Conservation (phyloP, 2,113 vertebrate species). For the Pachyramphus minor region DNA sequence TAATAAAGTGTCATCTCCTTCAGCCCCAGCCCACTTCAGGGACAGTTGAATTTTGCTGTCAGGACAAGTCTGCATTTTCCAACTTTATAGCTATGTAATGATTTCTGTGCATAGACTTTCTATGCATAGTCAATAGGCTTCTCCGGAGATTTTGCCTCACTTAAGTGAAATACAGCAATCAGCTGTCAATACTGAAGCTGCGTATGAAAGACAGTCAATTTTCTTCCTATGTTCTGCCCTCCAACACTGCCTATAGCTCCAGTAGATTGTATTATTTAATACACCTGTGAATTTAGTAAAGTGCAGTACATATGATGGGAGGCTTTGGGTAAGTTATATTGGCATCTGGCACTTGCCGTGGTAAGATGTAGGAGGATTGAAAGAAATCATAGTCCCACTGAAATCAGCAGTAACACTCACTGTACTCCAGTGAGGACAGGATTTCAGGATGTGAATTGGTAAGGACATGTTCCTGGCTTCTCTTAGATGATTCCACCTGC, state of each 20-base stretch:
- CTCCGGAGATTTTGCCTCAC: background rate
- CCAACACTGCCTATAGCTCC: background rate
- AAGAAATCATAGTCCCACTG: background rate
- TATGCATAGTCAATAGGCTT: background rate
- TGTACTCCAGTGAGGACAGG: background rate
- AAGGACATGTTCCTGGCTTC: background rate
- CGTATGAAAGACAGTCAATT: background rate
- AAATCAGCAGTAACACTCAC: background rate
- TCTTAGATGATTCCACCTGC: background rate
- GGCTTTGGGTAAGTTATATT: background rate
- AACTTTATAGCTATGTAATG: background rate
- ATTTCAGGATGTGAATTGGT: background rate
- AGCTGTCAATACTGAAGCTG: background rate
- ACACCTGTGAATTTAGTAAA: constrained; percentile 1
- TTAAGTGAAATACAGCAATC: background rate
- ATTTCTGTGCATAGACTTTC: background rate
- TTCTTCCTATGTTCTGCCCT: background rate
- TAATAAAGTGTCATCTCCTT: background rate
- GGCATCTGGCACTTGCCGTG: background rate
- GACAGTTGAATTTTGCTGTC: background rate
- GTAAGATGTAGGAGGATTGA: background rate
- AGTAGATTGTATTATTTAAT: background rate
- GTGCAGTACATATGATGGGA: background rate
- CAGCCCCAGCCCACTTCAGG: background rate
- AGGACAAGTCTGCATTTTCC: background rate